Conservation (phyloP, 2,888 invertebrate genomes). For the Bombylius discolor region DNA sequence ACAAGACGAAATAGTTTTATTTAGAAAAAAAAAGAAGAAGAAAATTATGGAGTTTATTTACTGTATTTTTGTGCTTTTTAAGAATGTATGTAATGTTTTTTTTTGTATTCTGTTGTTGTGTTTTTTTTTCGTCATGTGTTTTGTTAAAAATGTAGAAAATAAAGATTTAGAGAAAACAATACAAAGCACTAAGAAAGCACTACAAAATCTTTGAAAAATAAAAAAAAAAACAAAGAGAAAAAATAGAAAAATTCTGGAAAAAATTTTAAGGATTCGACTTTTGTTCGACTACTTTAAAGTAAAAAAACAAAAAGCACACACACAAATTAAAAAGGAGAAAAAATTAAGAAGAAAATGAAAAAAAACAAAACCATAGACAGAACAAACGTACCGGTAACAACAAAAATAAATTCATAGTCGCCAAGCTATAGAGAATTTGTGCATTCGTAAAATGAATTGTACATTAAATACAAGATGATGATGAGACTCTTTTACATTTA, state of each 20-base stretch:
- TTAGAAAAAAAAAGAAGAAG: not conserved
- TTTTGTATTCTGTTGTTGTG: not conserved
- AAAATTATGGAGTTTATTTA: not conserved
- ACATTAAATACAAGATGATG: not conserved
- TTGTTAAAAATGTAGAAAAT: not conserved
- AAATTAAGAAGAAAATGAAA: not conserved
- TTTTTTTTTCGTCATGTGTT: too few species aligned
- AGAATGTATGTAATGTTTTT: not conserved
- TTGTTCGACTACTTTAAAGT: not conserved
- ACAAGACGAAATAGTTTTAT: too few species aligned
- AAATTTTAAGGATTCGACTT: not conserved
- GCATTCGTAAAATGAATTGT: slow-evolving; percentile 3
- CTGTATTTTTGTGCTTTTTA: not conserved
- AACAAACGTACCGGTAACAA: not conserved
- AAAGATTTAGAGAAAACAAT: not conserved
- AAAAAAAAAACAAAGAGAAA: not conserved
- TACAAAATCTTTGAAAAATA: not conserved
- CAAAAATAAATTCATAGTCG: not conserved
- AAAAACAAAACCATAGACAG: not conserved
- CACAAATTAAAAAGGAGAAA: not conserved
- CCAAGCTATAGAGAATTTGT: not conserved
- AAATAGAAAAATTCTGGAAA: not conserved
- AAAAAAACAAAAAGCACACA: not conserved
- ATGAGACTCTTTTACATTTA: too few species aligned
- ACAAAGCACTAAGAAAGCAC: not conserved